phyloP scores from a whole-genome alignment of 2,797 vertebrate species.

The Syngnathus rostellatus region DNA sequence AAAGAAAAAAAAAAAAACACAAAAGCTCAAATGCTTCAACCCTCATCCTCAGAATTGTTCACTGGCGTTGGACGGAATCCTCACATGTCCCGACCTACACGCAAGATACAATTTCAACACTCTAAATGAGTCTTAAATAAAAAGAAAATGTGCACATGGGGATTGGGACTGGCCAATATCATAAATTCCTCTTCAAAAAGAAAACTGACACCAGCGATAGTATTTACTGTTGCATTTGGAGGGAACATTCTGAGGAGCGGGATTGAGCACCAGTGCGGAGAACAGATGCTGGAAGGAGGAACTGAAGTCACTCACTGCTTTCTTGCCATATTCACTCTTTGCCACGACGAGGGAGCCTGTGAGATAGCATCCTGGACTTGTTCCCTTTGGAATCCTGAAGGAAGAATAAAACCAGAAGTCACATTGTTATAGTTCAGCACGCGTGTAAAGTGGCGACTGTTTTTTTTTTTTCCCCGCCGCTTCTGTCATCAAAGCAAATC shows the following conservation, averaged over 20 bases:
- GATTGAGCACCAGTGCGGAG: background rate
- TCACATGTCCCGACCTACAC: too few species aligned
- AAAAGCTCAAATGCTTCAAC: slow-evolving; percentile 1
- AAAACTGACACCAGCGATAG: too few species aligned
- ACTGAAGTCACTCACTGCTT: slow-evolving; percentile 85
- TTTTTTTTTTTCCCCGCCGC: background rate
- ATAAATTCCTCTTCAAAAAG: too few species aligned
- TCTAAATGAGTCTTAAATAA: too few species aligned
- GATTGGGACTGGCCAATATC: too few species aligned
- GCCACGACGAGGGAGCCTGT: slow-evolving; percentile 84
- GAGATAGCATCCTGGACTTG: slow-evolving; percentile 90
- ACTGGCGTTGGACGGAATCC: background rate
- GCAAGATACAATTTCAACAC: too few species aligned
- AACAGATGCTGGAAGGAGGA: background rate
- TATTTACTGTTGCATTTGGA: background rate
- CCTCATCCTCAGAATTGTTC: slow-evolving; percentile 20
- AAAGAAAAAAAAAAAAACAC: background rate
- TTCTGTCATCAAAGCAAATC: background rate
- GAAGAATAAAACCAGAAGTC: slow-evolving; percentile 1
- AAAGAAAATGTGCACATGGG: too few species aligned
- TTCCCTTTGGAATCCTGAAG: slow-evolving; percentile 89
- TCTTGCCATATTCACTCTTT: slow-evolving; percentile 96
- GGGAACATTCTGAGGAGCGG: slow-evolving; percentile 19
- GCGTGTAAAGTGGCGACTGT: background rate
- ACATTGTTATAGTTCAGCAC: background rate